phyloP scores from a whole-genome alignment of 23 tunicate species.

The Trididemnum nubilum region DNA sequence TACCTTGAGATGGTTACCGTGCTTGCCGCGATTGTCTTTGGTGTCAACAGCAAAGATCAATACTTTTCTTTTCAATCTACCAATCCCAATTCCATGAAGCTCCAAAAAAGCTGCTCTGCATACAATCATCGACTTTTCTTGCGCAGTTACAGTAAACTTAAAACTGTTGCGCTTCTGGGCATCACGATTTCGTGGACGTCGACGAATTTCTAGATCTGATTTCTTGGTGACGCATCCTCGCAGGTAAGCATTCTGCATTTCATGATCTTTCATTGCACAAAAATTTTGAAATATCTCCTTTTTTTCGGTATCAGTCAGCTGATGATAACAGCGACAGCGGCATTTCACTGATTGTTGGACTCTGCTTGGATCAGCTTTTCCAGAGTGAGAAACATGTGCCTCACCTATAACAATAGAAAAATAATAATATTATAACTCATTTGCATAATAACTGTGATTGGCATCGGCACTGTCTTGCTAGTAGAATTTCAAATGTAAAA shows the following conservation, averaged over 20 bases:
- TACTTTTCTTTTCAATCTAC: too few species aligned
- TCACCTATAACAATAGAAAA: neutral
- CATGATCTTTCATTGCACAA: neutral
- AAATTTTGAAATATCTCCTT: neutral
- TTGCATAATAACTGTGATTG: too few species aligned
- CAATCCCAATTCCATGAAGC: conserved; percentile 2
- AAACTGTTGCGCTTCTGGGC: neutral
- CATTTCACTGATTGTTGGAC: neutral
- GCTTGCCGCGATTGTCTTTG: too few species aligned
- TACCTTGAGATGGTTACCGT: too few species aligned
- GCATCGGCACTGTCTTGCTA: too few species aligned
- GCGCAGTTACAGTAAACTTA: neutral
- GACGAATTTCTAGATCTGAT: neutral
- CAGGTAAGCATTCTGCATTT: neutral
- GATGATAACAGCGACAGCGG: neutral
- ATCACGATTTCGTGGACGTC: neutral
- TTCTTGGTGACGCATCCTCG: neutral
- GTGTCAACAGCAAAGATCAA: too few species aligned
- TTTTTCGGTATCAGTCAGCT: neutral
- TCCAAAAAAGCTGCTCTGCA: conserved; percentile 2
- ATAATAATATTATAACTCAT: too few species aligned
- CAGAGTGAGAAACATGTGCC: neutral
- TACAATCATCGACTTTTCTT: neutral
- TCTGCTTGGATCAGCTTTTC: neutral
- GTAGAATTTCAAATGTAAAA: too few species aligned